These are phyloP conservation scores for Delia radicum DNA, from an alignment of 1,140 invertebrate genomes.

Conservation along the genomic window DNA sequence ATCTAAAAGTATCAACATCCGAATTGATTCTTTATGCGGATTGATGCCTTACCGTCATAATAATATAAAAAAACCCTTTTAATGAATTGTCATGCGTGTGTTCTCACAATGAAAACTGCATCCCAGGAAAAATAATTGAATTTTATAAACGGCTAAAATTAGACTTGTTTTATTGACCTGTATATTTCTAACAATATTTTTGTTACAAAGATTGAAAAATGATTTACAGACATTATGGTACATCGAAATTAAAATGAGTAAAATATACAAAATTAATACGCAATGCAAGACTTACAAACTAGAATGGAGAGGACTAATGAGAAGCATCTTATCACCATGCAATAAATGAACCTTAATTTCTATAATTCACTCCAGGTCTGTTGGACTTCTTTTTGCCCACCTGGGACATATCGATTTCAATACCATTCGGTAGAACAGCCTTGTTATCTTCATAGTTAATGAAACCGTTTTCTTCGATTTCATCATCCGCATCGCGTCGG, in stretches of 20 bases:
- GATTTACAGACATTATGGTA: no score
- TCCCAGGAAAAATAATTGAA: no score
- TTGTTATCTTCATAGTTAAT: slow-evolving; percentile 72
- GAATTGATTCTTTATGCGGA: no score
- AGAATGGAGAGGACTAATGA: slow-evolving; percentile 30
- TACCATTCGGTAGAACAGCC: slow-evolving; percentile 68
- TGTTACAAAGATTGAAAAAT: no score
- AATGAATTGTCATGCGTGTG: no score
- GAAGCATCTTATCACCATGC: slow-evolving; percentile 31
- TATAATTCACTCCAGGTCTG: slow-evolving; percentile 56
- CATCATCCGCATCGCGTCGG: slow-evolving; percentile 61
- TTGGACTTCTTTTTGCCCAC: slow-evolving; percentile 71
- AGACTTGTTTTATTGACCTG: no score
- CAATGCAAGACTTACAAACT: slow-evolving; percentile 1
- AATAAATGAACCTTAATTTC: slow-evolving; percentile 29
- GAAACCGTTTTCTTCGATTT: slow-evolving; percentile 69
- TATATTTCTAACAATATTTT: no score
- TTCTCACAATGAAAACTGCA: no score
- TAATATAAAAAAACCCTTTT: no score
- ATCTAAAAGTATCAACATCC: no score
- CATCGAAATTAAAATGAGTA: slow-evolving; percentile 8
- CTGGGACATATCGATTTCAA: slow-evolving; percentile 66
- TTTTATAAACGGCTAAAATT: no score
- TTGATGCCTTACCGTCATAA: no score
- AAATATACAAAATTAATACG: background rate